phyloP scores from a whole-genome alignment of 1,140 invertebrate species.

The Drosophila takahashii region DNA sequence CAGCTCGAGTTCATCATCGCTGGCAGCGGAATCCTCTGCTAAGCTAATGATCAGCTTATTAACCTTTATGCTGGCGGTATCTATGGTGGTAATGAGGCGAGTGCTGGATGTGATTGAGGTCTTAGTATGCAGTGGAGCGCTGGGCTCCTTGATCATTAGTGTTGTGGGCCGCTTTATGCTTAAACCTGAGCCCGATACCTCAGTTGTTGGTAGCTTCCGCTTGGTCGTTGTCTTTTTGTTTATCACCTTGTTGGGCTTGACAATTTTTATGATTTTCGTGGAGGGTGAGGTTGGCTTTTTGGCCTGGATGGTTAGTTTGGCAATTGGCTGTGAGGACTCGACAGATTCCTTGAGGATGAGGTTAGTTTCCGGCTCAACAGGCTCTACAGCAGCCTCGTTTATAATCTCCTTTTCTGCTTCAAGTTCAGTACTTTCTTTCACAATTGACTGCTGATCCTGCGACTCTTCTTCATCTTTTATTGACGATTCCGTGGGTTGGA shows the following conservation, averaged over 20 bases:
- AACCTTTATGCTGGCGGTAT: slow-evolving; percentile 65
- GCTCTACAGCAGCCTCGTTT: not conserved
- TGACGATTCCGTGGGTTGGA: slow-evolving; percentile 15
- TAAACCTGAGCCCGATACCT: not conserved
- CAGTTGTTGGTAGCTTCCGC: slow-evolving; percentile 40
- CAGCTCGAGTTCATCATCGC: slow-evolving; percentile 70
- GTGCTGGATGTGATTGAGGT: slow-evolving; percentile 26
- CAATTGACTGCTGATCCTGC: not conserved
- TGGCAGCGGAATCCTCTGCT: slow-evolving; percentile 60
- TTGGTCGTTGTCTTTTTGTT: slow-evolving; percentile 69
- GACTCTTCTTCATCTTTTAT: slow-evolving; percentile 1
- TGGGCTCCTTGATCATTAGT: slow-evolving; percentile 47
- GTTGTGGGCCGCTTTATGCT: slow-evolving; percentile 44
- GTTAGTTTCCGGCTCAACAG: not conserved
- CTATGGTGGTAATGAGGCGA: slow-evolving; percentile 66
- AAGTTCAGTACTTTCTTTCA: not conserved
- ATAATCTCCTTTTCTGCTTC: not conserved
- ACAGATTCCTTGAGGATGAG: not conserved
- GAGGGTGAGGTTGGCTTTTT: not conserved
- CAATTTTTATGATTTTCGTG: slow-evolving; percentile 68
- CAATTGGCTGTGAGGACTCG: not conserved
- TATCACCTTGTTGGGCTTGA: slow-evolving; percentile 81
- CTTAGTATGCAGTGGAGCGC: slow-evolving; percentile 18
- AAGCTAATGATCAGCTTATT: slow-evolving; percentile 63
- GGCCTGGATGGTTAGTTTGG: not conserved